Evolutionary conservation across 35 echinoderm and acorn worm genomes (phyloP), one percentile per base, ranked within the genome.

Genomic region (Apostichopus californicus): DNA sequence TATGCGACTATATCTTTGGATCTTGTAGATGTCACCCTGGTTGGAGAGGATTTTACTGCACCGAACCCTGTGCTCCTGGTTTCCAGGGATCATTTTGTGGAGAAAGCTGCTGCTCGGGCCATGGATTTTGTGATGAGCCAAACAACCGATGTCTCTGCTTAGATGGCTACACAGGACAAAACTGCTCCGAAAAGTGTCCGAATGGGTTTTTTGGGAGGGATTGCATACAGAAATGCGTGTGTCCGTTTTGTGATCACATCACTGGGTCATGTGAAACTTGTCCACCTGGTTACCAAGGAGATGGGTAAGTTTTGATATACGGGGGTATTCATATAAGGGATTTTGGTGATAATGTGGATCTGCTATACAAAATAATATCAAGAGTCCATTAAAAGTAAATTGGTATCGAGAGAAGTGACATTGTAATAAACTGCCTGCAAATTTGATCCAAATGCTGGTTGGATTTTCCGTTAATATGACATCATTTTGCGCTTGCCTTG

Each of bases 41-140:
- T n/a, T 89, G 86, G 86, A 89, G 61, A 21, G 86, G 86, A 1
- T 25, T 28, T n/a, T 89, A 89, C 86, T 89, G 86, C n/a, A 89
- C 86, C n/a, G 86, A 89, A n/a, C 86, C 86, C 1, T 89, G 86
- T 89, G 13, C 61, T 10, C 23, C 68, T 23, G 86, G 86, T 55
- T 73, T 7, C 21, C 23, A 60, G 3, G 86, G 86, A 9, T 24
- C 8, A 13, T 89, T 89, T 54, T 89, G 86, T 72, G 25, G 4
- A 1, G 60, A 68, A 9, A 54, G 13, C 4, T 89, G 86, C 63
- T 89, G 86, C 17, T 89, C 86, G 8, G 86, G 86, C 3, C 9
- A 72, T 72, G 86, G 86, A 8, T 73, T 72, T 55, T 89, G 86
- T 46, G 86, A 89, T 73, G 63, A 34, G 18, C 34, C 14, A 7